phyloP scores from a whole-genome alignment of 2,113 vertebrate species.

The Macquaria ambigua region DNA sequence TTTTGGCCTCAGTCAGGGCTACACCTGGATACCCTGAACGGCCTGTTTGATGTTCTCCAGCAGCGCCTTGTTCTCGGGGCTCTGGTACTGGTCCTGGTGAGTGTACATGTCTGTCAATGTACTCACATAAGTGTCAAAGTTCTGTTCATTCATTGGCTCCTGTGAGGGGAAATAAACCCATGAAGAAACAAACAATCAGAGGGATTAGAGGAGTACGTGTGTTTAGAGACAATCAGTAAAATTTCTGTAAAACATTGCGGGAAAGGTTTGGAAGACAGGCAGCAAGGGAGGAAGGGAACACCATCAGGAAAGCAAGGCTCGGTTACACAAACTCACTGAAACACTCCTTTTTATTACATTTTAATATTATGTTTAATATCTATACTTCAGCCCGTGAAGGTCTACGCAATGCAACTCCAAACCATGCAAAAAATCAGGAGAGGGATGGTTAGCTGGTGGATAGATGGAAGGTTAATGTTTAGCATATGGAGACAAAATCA shows the following conservation, averaged over 20 bases:
- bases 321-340: constrained; percentile 11
- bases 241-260: constrained; percentile 5
- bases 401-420: constrained; percentile 31
- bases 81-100: constrained; percentile 99
- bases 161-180: constrained; percentile 76
- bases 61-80: constrained; percentile 99
- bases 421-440: constrained; percentile 65
- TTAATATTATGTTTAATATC: background rate
- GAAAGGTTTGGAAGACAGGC: constrained; percentile 37
- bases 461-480: constrained; percentile 49
- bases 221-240: background rate
- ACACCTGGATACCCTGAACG: constrained; percentile 98
- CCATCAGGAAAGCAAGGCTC: constrained; percentile 35
- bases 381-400: constrained; percentile 11
- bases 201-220: background rate
- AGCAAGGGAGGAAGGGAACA: constrained; percentile 39
- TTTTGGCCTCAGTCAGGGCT: constrained; percentile 35
- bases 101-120: constrained; percentile 99
- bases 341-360: background rate
- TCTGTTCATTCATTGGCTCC: constrained; percentile 99
- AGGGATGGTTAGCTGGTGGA: constrained; percentile 58
- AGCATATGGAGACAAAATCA: constrained; percentile 64
- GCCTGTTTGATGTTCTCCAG: constrained; percentile 99
- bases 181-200: constrained; percentile 34
- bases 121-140: constrained; percentile 99